Conservation (phyloP, 2,113 vertebrate species). For the Cavia porcellus region DNA sequence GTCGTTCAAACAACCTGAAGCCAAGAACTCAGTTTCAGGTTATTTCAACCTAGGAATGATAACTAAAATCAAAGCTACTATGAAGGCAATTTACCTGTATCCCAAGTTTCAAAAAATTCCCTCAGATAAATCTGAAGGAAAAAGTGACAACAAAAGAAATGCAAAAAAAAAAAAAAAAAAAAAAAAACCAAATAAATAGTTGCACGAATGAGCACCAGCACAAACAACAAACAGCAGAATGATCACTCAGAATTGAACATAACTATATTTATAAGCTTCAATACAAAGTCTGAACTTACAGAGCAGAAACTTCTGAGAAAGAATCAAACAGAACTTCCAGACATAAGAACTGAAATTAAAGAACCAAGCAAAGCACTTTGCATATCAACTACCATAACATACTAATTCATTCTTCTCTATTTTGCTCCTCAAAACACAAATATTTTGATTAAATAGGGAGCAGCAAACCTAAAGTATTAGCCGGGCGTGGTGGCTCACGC, state of each 20-base stretch:
- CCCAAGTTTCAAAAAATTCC: neutral
- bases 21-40: neutral
- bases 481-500: no score
- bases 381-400: neutral
- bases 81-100: slow-evolving; percentile 2
- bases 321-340: neutral
- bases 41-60: slow-evolving; percentile 5
- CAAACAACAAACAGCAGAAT: neutral
- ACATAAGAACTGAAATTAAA: slow-evolving; percentile 17
- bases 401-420: slow-evolving; percentile 12
- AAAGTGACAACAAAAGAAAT: neutral
- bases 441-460: slow-evolving; percentile 18
- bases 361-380: neutral
- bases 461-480: slow-evolving; percentile 49
- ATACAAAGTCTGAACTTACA: neutral
- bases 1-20: neutral
- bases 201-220: neutral
- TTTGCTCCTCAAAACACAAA: slow-evolving; percentile 34
- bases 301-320: neutral
- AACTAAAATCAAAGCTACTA: neutral
- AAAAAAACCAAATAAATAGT: neutral
- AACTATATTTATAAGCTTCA: neutral
- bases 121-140: neutral
- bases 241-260: neutral
- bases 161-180: neutral